phyloP scores from a whole-genome alignment of 1,140 invertebrate genomes.

The Steinernema khuongi region DNA sequence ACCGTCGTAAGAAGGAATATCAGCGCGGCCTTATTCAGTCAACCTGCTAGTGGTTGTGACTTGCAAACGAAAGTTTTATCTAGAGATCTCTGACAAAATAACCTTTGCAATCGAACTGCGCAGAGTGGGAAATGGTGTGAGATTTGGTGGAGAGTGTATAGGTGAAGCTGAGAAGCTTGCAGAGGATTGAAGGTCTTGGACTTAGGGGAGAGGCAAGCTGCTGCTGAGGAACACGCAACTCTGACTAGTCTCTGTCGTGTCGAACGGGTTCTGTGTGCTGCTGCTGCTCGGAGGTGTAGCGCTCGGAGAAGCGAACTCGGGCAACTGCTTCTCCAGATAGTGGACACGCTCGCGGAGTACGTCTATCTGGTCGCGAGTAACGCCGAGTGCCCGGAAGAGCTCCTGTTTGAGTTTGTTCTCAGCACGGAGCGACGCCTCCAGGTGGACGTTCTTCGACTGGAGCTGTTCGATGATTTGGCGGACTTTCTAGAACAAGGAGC shows the following conservation, averaged over 20 bases:
- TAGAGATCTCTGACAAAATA: conserved; percentile 9
- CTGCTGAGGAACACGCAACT: neutral
- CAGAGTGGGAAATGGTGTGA: neutral
- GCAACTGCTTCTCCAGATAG: neutral
- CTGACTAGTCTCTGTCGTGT: neutral
- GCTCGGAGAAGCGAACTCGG: neutral
- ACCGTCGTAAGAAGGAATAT: no score
- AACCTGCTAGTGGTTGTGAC: no score
- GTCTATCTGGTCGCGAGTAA: conserved; percentile 83
- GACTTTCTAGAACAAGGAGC: neutral
- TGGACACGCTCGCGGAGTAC: conserved; percentile 61
- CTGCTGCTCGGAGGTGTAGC: neutral
- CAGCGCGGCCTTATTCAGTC: no score
- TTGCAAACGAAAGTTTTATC: neutral
- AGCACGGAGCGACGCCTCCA: conserved; percentile 84
- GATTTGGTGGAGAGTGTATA: neutral
- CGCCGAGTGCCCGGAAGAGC: conserved; percentile 87
- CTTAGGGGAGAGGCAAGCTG: conserved; percentile 8
- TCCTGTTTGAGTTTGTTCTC: conserved; percentile 92
- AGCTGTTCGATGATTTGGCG: conserved; percentile 56
- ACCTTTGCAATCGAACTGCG: conserved; percentile 13
- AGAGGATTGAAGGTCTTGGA: neutral
- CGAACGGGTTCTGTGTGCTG: neutral
- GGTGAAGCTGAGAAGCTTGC: neutral
- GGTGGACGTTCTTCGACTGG: conserved; percentile 78